These are phyloP conservation scores for Coccyzus lansbergi DNA, from an alignment of 2,797 vertebrate genomes.

Conservation along the genomic window DNA sequence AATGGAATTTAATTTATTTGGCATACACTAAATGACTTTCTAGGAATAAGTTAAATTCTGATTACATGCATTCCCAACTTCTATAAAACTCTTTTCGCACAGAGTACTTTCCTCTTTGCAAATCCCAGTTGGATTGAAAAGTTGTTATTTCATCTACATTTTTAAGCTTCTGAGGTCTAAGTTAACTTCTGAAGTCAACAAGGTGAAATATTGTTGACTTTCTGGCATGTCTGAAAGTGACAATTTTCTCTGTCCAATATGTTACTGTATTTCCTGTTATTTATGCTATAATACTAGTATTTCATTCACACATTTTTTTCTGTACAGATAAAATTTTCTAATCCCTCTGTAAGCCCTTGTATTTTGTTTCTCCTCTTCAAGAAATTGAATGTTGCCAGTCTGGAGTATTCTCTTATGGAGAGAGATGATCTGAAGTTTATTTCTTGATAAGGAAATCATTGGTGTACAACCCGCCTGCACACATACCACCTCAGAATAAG, in stretches of 20 bases:
- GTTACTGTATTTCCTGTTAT: constrained; percentile 77
- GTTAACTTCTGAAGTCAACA: constrained; percentile 49
- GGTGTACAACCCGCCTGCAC: neutral
- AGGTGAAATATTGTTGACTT: constrained; percentile 20
- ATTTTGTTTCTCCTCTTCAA: constrained; percentile 59
- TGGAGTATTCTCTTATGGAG: constrained; percentile 33
- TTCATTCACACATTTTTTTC: constrained; percentile 69
- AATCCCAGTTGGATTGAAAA: neutral
- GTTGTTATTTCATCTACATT: constrained; percentile 39
- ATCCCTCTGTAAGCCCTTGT: constrained; percentile 56
- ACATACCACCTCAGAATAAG: neutral
- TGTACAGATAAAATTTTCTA: constrained; percentile 72
- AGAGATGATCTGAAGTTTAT: constrained; percentile 35
- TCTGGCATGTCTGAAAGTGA: constrained; percentile 64
- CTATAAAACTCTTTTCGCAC: neutral
- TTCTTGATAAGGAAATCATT: constrained; percentile 48
- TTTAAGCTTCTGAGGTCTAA: constrained; percentile 39
- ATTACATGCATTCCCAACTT: constrained; percentile 21
- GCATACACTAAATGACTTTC: constrained; percentile 43
- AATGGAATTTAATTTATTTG: constrained; percentile 42
- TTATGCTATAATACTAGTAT: constrained; percentile 75
- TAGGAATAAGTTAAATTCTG: constrained; percentile 26
- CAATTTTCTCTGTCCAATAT: constrained; percentile 75
- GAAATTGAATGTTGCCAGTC: constrained; percentile 50
- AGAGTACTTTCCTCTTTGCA: constrained; percentile 24